These are phyloP conservation scores for Cataglyphis rosenhaueri DNA, from an alignment of 2,888 invertebrate genomes.

Conservation along the genomic window DNA sequence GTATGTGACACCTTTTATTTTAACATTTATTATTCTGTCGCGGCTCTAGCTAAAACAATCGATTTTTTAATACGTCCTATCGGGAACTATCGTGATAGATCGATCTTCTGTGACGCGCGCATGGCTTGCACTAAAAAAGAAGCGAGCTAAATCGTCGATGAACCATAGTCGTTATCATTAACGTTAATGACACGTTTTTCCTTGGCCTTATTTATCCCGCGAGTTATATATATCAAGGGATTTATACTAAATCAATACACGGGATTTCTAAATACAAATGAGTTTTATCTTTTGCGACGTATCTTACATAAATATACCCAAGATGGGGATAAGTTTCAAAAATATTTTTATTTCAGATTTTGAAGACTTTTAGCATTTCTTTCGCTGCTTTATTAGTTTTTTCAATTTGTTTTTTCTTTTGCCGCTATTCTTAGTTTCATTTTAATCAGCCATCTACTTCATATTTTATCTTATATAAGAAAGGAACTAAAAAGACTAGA, in stretches of 20 bases:
- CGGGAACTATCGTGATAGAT: conserved; percentile 28
- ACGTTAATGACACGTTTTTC: conserved; percentile 61
- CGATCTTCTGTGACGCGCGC: conserved; percentile 29
- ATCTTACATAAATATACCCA: background rate
- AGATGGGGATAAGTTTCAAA: background rate
- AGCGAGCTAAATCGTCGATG: conserved; percentile 15
- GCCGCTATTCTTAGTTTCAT: background rate
- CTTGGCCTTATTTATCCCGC: background rate
- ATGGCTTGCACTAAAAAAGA: background rate
- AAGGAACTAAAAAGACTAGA: no score
- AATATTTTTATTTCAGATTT: background rate
- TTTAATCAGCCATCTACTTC: no score
- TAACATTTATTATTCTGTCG: conserved; percentile 44
- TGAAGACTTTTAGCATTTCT: background rate
- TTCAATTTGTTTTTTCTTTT: background rate
- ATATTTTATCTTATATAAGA: no score
- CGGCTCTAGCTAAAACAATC: conserved; percentile 14
- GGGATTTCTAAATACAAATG: no score
- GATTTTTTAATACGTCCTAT: conserved; percentile 18
- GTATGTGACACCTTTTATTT: no score
- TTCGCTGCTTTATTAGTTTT: background rate
- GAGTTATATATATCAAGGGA: no score
- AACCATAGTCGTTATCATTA: conserved; percentile 55
- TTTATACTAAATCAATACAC: no score
- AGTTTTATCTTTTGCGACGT: no score